Evolutionary conservation across 2,888 invertebrate species (phyloP), one percentile per base, ranked within the genome.

Genomic region (Elmis aenea): DNA sequence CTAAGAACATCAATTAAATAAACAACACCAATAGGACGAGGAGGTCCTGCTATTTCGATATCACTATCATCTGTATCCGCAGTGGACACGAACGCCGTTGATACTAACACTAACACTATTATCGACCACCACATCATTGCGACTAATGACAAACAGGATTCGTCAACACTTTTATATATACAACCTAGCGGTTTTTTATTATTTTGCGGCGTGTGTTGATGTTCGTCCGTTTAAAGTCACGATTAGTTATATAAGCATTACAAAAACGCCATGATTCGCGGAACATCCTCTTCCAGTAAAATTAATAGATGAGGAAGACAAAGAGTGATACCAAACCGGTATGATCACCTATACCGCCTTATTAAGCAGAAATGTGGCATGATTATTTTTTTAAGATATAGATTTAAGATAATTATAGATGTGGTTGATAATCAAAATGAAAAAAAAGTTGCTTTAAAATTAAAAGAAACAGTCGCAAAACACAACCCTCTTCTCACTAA

Each of bases 1-100:
- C 8, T 18, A 4, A 48, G 27, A 20, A 47, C 33, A 31, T 50
- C 52, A 26, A 62, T 52, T 6, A 56, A 44, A 35, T 60, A 60
- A 32, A 62, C 54, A 22, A 59, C 58, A 42, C 54, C 54, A 23
- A 42, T 40, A 22, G 16, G 18, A 6, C 8, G 5, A 18, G 18
- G 18, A 18, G 18, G 18, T 18, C 18, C 16, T 6, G 24, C 11
- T 13, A 26, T 25, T 29, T 22, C 18, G 5, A 8, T 18, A 10
- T 31, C 29, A n/a, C n/a, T n/a, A n/a, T 27, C 31, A 20, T 5
- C 30, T 34, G 25, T n/a, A n/a, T n/a, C n/a, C n/a, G n/a, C n/a
- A 14, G 18, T n/a, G n/a, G n/a, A n/a, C 14, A 31, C 31, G 8
- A 28, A 25, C 12, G 24, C 25, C 13, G 11, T 5, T 13, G 34